These are phyloP conservation scores for Argopecten irradians DNA, from an alignment of 1,140 invertebrate genomes.

Conservation along the genomic window DNA sequence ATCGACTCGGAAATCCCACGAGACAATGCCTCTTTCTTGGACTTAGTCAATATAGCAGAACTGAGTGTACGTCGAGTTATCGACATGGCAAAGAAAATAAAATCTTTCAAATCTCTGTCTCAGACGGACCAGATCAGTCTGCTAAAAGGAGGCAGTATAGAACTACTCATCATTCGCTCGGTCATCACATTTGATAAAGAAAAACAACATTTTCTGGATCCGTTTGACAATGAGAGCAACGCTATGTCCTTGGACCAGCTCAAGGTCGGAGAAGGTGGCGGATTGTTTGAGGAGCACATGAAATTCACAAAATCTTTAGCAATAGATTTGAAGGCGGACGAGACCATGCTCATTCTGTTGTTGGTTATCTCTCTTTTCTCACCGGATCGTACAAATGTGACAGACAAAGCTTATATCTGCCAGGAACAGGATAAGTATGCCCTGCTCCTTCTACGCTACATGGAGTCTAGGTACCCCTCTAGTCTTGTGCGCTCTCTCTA, in stretches of 20 bases:
- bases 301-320: constrained; percentile 77
- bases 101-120: constrained; percentile 76
- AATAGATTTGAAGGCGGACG: constrained; percentile 78
- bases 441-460: constrained; percentile 77
- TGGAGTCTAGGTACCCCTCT: constrained; percentile 77
- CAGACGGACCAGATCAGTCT: constrained; percentile 78
- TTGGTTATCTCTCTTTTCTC: constrained; percentile 79
- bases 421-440: constrained; percentile 79
- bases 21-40: constrained; percentile 63
- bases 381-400: constrained; percentile 78
- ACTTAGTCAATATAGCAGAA: constrained; percentile 77
- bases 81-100: constrained; percentile 77
- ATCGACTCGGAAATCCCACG: constrained; percentile 70
- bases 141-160: constrained; percentile 78
- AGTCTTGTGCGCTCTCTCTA: constrained; percentile 74
- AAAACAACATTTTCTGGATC: constrained; percentile 76
- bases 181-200: constrained; percentile 77
- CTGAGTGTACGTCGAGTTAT: constrained; percentile 76
- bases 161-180: constrained; percentile 79
- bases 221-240: constrained; percentile 72
- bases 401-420: constrained; percentile 74
- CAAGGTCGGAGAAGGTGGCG: constrained; percentile 64
- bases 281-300: constrained; percentile 79
- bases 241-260: constrained; percentile 75
- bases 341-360: constrained; percentile 78